Conservation (phyloP, 2,888 invertebrate genomes). For the Patella caerulea region DNA sequence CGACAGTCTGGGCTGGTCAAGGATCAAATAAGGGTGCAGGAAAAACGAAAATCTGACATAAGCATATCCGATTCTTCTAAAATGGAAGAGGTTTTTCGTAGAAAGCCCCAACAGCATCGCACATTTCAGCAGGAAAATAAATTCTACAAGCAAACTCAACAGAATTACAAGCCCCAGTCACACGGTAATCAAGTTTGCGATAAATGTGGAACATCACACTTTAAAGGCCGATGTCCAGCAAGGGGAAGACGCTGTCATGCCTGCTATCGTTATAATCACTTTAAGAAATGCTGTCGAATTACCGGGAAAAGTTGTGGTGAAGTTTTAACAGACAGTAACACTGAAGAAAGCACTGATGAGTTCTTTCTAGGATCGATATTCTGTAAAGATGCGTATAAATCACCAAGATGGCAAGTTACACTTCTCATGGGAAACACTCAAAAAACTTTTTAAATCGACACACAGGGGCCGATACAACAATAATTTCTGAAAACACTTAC, state of each 20-base stretch:
- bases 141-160: not conserved
- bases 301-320: not conserved
- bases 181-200: slow-evolving; percentile 1
- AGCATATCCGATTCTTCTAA: not conserved
- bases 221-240: slow-evolving; percentile 15
- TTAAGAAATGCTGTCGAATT: slow-evolving; percentile 20
- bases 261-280: slow-evolving; percentile 23
- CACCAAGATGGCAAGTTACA: not conserved
- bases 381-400: not conserved
- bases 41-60: slow-evolving; percentile 2
- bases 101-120: not conserved
- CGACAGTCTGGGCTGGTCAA: slow-evolving; percentile 28
- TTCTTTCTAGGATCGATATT: slow-evolving; percentile 22
- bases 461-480: not conserved
- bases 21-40: slow-evolving; percentile 19
- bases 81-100: not conserved
- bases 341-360: not conserved
- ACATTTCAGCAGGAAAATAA: too few relatives aligned
- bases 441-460: not conserved
- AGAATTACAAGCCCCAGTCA: not conserved
- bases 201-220: slow-evolving; percentile 22
- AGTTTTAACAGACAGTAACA: slow-evolving; percentile 1
- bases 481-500: not conserved
- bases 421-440: not conserved
- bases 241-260: slow-evolving; percentile 17